Base-by-base conservation (phyloP, 2,113 vertebrate species). In the Halichoeres trimaculatus region DNA sequence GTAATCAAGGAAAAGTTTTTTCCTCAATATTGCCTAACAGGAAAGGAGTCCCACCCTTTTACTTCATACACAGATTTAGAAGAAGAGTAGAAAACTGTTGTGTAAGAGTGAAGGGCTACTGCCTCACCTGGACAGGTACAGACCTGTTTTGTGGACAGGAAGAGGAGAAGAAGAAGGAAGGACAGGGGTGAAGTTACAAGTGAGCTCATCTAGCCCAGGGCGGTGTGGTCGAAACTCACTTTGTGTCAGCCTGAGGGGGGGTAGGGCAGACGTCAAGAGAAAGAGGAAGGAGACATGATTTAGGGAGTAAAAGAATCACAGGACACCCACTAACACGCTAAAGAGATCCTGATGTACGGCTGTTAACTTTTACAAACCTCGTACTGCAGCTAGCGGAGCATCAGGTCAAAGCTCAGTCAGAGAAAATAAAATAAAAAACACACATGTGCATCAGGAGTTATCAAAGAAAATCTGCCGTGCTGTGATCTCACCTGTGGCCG, bases 111-210 rank as follows among this genome's bases (percentile, higher is more conserved):
- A 53, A 9, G 19, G 66, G 43, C 45, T 50, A 20, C 52, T 48
- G 26, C 34, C 47, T 70, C 60, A 80, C 68, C 79, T 73, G 65
- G 61, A 72, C 88, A 84, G 78, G 87, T 82, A 74, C 38, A 57
- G 69, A 67, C 88, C 55, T 85, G 88, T 70, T 76, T 66, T 64
- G 17, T 35, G 9, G 23, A 85, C 75, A 70, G 84, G 69, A 89
- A 76, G 69, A 23, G 24, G 43, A 78, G 63, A 36, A 58, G 35
- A 50, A 58, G 70, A 67, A 65, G 54, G 62, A 62, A 71, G 62
- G 66, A 81, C 16, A 12, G 58, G 71, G 66, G 36, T 59, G 59
- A 54, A 66, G 71, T 66, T 59, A 83, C 62, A 57, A 55, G 34
- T 73, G 65, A 83, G 67, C 47, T 86, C 80, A 78, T 76, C n/a